These are phyloP conservation scores for Syngnathus acus DNA, from an alignment of 2,797 vertebrate species.

Conservation along the genomic window DNA sequence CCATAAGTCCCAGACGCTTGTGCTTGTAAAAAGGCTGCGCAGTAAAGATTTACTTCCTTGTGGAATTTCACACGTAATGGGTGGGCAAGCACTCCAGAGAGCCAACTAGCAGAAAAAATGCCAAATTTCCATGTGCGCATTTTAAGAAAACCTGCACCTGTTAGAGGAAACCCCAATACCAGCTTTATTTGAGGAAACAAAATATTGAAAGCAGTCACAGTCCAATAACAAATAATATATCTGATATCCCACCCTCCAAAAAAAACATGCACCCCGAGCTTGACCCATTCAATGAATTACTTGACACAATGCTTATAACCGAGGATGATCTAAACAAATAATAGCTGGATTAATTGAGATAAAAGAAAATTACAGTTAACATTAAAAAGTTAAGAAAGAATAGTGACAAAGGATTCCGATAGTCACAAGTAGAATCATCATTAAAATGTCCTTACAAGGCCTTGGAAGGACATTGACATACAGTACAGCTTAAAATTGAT, in stretches of 20 bases:
- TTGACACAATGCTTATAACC: conserved; percentile 47
- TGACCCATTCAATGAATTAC: conserved; percentile 44
- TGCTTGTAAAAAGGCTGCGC: neutral
- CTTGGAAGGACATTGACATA: conserved; percentile 45
- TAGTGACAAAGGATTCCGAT: conserved; percentile 39
- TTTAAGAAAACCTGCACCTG: conserved; percentile 29
- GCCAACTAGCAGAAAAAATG: neutral
- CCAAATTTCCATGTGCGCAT: neutral
- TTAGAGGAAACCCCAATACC: conserved; percentile 46
- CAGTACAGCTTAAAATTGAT: conserved; percentile 55
- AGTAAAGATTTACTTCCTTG: neutral
- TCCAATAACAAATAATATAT: conserved; percentile 38
- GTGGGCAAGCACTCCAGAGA: neutral
- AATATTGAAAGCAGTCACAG: conserved; percentile 48
- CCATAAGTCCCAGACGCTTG: neutral
- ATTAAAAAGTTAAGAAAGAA: conserved; percentile 58
- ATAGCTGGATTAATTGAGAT: conserved; percentile 59
- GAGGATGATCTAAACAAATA: conserved; percentile 44
- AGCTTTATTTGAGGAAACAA: conserved; percentile 50
- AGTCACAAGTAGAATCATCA: conserved; percentile 55
- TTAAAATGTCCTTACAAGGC: conserved; percentile 56
- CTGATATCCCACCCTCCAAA: conserved; percentile 29
- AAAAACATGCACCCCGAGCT: conserved; percentile 30
- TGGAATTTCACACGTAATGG: neutral
- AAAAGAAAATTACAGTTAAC: conserved; percentile 54